Base-by-base conservation (phyloP, 2,113 vertebrate species). In the Ceyx melanurus region DNA sequence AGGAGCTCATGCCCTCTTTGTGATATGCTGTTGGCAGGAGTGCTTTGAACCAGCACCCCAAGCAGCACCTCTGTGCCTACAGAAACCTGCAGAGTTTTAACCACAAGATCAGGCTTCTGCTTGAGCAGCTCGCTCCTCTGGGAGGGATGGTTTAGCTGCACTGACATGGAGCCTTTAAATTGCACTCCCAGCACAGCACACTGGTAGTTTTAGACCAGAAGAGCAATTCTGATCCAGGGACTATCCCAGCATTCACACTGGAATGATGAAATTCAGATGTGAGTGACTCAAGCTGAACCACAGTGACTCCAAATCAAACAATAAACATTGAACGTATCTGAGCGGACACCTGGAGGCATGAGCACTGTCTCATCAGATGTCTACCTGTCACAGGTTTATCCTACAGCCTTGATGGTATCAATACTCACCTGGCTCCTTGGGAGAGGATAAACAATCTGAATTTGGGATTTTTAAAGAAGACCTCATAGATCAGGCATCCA, bases 401-500 rank as follows among this genome's bases (percentile, higher is more conserved):
- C 8, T 2, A 53, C 53, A 82, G 62, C 42, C 29, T 42, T 29
- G 20, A 35, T 51, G 46, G 50, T 60, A 70, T 46, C 74, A 43
- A 50, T 51, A 73, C 28, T 58, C 31, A 73, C 17, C 64, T 56
- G 71, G 48, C 11, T 67, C 64, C 58, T 70, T 51, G 26, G 14
- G 48, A 68, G 11, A 91, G 10, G 5, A 13, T 37, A 91, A 90
- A 74, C 60, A 90, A 74, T 43, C 50, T 46, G 43, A 64, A 73
- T 50, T 29, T 60, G 50, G 15, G 28, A 46, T 77, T 94, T 92
- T 56, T 72, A 74, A 88, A 66, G 71, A 60, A 50, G 76, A 78
- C 25, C 31, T 84, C 81, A 56, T 18, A 67, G 68, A 86, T 60
- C 61, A 90, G 62, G 18, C 67, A 80, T 43, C 35, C 12, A 45